Evolutionary conservation across 1,140 invertebrate species (phyloP), one percentile per base, ranked within the genome.

Genomic region (Hyles vespertilio): DNA sequence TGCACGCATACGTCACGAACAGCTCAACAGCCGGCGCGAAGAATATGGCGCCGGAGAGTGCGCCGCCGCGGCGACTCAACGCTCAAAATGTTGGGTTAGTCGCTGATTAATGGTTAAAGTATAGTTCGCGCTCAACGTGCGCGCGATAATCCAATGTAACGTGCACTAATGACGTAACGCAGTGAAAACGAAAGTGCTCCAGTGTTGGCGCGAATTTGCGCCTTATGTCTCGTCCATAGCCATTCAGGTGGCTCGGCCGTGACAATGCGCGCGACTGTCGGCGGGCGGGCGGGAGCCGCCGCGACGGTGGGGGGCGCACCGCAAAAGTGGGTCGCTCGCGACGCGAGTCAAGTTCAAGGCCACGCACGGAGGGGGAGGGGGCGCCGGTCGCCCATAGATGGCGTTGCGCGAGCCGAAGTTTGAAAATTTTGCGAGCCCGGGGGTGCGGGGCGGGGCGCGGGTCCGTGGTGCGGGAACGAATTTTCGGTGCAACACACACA

Each of bases 301-400:
- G 65, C 0, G 48, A 62, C 58, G 63, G 5, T 60, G 61, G 40
- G 69, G 63, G 65, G 63, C 64, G 56, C 70, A 69, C 49, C 69
- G 69, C 74, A 68, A 85, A 87, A 79, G 72, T 87, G 82, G 84
- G 84, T 87, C 84, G 80, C 59, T 69, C 70, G 72, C 77, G 77
- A 76, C 75, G 73, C 70, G 69, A 72, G 84, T 84, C 84, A 87
- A 87, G 84, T 87, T 87, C 84, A 87, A 84, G 84, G 84, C 80
- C 77, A 83, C 84, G 61, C 65, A 63, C 74, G 56, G 59, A 61
- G 68, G 69, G 67, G 67, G n/a, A 66, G 68, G 74, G 72, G 68
- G 70, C 71, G 67, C 78, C 72, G 56, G 70, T 77, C 80, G 77
- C 68, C 74, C 74, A 69, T 85, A 85, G 84, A 87, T 87, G 84